Base-by-base conservation (phyloP, 2,797 vertebrate species). In the Peromyscus aztecus region DNA sequence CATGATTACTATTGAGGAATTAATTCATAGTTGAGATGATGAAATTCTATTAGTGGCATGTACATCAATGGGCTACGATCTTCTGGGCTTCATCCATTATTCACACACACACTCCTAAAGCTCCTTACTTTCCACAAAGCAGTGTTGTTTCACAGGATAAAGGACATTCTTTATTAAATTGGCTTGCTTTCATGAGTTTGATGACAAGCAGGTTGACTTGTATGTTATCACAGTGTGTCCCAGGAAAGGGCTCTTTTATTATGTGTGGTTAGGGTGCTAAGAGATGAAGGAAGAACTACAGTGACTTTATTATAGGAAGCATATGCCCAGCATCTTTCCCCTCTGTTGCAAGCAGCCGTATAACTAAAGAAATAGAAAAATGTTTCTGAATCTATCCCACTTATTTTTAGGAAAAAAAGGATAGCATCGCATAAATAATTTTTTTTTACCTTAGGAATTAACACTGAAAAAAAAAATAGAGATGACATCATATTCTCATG, bases 381-480 rank as follows among this genome's bases (percentile, higher is more conserved):
- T 92, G 83, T 96, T 97, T 92, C 67, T 96, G 97, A 98, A 97
- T 37, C 23, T 17, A 40, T 43, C 75, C 63, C 49, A 43, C 37
- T 97, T 94, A 96, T 86, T 90, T 90, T 96, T 90, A 84, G 40
- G 10, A n/a, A 65, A 91, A 88, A 9, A 8, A 67, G 97, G 77
- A 84, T 95, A 89, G 21, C 10, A 91, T 92, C 19, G 94, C 61
- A 73, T 67, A 94, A 78, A 95, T 94, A 94, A 76, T 14, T 52
- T 52, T 89, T 95, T 92, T 93, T 90, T 1, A 9, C 65, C 34
- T 94, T 93, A 90, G 24, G 52, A 96, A 94, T 93, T 81, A 95
- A 92, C 55, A 94, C 5, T 37, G n/a, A n/a, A n/a, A n/a, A 89
- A 85, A 92, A 67, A 91, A 46, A n/a, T 27, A 3, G 34, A 91